Evolutionary conservation across 2,113 vertebrate genomes (phyloP).

Genomic region (Mus spicilegus): DNA sequence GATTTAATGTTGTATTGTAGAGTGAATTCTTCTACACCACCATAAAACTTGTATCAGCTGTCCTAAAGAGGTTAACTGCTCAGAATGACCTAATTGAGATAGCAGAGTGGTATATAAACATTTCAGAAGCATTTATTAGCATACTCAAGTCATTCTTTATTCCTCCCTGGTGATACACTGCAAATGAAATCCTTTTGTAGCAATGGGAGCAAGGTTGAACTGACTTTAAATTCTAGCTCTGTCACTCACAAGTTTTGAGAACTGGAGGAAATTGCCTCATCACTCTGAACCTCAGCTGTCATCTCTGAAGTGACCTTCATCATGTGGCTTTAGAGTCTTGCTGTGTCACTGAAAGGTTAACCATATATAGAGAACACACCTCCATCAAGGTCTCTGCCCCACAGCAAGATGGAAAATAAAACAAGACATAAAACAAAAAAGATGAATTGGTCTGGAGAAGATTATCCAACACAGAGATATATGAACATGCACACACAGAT

Average conservation of each 20-base stretch:
- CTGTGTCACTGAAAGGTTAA: background rate
- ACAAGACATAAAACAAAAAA: background rate
- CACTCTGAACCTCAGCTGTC: background rate
- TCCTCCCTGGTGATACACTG: background rate
- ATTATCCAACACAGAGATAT: background rate
- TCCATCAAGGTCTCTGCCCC: background rate
- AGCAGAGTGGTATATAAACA: background rate
- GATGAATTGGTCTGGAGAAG: background rate
- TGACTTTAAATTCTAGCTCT: conserved; percentile 8
- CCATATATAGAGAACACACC: background rate
- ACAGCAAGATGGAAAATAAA: background rate
- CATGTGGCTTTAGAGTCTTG: background rate
- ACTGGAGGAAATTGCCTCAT: background rate
- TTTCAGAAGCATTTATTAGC: background rate
- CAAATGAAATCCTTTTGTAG: background rate
- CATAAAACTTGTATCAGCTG: background rate
- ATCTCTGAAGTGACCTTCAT: background rate
- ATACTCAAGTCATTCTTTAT: background rate
- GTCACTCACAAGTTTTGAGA: background rate
- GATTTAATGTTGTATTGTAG: background rate
- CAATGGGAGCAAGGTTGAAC: background rate
- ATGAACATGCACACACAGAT: background rate
- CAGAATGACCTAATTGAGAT: background rate
- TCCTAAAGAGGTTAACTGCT: background rate
- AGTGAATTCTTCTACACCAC: background rate